These are phyloP conservation scores for Patella caerulea DNA, from an alignment of 2,888 invertebrate species.

Conservation along the genomic window DNA sequence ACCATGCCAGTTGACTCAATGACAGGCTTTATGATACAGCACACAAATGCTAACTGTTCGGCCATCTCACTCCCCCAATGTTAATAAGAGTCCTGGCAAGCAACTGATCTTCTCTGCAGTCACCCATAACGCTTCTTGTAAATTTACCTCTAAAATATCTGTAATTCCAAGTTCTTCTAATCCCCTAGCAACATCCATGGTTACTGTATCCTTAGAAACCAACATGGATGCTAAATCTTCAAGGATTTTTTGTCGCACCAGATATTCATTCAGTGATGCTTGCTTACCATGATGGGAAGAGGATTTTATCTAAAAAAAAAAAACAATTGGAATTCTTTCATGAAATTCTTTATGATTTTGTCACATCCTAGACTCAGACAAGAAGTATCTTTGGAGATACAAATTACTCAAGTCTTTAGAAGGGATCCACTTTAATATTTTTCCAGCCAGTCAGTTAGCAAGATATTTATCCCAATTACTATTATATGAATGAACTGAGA, in stretches of 20 bases:
- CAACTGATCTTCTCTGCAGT: neutral
- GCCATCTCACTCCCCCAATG: neutral
- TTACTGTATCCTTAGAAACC: conserved; percentile 47
- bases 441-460: too few relatives aligned
- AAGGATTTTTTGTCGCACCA: conserved; percentile 45
- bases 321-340: too few relatives aligned
- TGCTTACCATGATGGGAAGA: conserved; percentile 24
- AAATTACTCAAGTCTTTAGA: too few relatives aligned
- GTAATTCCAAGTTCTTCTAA: conserved; percentile 31
- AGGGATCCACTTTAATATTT: too few relatives aligned
- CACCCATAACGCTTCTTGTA: neutral
- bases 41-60: too few relatives aligned
- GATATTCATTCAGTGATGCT: conserved; percentile 35
- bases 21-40: too few relatives aligned
- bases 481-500: too few relatives aligned
- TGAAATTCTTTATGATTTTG: too few relatives aligned
- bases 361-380: too few relatives aligned
- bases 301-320: conserved; percentile 29
- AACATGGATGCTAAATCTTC: conserved; percentile 57
- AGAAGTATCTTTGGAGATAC: too few relatives aligned
- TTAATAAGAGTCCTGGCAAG: neutral
- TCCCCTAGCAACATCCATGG: conserved; percentile 48
- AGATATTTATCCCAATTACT: too few relatives aligned
- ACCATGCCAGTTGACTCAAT: too few relatives aligned
- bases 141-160: conserved; percentile 18